These are phyloP conservation scores for Automeris io DNA, from an alignment of 2,888 invertebrate genomes.

Conservation along the genomic window DNA sequence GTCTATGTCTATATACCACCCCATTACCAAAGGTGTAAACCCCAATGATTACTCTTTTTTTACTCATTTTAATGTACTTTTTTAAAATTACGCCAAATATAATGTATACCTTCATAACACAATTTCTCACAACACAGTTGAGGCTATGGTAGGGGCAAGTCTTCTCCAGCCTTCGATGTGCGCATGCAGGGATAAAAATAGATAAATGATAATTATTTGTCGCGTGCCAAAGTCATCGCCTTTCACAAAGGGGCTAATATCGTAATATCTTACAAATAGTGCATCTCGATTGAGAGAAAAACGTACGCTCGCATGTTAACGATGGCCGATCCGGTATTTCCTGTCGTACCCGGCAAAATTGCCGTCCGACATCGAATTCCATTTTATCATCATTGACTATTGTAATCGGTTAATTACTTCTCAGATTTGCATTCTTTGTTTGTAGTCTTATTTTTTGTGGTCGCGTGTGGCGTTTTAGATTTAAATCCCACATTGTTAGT, in stretches of 20 bases:
- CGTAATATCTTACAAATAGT: conserved; percentile 10
- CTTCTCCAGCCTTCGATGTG: too few species aligned
- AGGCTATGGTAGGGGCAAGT: too few species aligned
- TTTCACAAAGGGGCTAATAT: conserved; percentile 3
- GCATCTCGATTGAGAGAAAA: conserved; percentile 10
- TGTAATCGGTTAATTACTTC: conserved; percentile 53
- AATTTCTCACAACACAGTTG: too few species aligned
- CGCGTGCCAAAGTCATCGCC: conserved; percentile 4
- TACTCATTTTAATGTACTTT: too few species aligned
- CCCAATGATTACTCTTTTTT: too few species aligned
- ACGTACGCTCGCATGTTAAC: conserved; percentile 35
- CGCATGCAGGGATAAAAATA: background rate
- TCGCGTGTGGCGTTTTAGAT: too few species aligned
- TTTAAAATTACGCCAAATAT: too few species aligned
- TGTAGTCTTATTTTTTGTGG: conserved; percentile 14
- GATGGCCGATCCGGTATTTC: conserved; percentile 61
- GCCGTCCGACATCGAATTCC: conserved; percentile 49
- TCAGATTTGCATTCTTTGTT: conserved; percentile 53
- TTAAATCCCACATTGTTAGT: too few species aligned
- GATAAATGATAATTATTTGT: too few species aligned
- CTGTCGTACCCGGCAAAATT: conserved; percentile 63
- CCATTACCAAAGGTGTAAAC: too few species aligned
- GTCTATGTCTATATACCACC: too few species aligned
- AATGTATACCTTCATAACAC: too few species aligned
- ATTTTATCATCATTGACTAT: conserved; percentile 38